Percentiles rank a stretch among this genome's conserved stretches.
Evolutionary conservation across 2,113 vertebrate species (phyloP).

Genomic region (Pedetes capensis): DNA sequence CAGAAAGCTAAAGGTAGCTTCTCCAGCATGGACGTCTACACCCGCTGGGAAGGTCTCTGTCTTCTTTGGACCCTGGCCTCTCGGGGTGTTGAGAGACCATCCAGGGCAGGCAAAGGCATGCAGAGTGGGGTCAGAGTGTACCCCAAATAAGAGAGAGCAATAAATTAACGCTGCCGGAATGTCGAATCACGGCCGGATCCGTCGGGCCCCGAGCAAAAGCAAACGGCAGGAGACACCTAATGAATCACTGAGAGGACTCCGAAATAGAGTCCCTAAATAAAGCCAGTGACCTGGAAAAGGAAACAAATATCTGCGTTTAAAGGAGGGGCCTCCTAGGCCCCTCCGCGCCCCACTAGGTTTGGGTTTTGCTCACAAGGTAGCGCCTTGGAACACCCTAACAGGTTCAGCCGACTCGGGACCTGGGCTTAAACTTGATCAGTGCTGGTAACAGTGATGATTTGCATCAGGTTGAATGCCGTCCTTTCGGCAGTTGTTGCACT

Average conservation of each 20-base stretch:
- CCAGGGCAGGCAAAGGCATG: background rate
- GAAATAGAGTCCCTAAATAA: constrained; percentile 71
- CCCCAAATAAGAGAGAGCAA: constrained; percentile 35
- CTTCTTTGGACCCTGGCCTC: background rate
- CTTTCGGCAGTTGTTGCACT: constrained; percentile 85
- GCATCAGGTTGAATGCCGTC: constrained; percentile 81
- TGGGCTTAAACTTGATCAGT: constrained; percentile 79
- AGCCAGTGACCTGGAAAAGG: constrained; percentile 68
- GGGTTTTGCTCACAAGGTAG: background rate
- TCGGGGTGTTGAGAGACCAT: background rate
- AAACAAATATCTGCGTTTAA: constrained; percentile 50
- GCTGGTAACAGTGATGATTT: constrained; percentile 71
- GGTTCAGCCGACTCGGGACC: constrained; percentile 79
- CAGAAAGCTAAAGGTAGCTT: background rate
- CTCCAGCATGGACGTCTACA: rapidly evolving
- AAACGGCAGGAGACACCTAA: constrained; percentile 39
- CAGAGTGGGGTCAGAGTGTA: background rate
- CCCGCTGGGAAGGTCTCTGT: background rate
- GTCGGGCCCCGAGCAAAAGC: constrained; percentile 16
- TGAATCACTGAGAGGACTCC: constrained; percentile 68
- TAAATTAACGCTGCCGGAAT: constrained; percentile 20
- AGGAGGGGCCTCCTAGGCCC: background rate
- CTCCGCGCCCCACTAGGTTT: background rate
- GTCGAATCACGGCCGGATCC: background rate
- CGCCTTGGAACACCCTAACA: constrained; percentile 68